Evolutionary conservation across 1,140 invertebrate species (phyloP).

Genomic region (honey bee (Apis mellifera)): Amel_HAv3.1 CM009939.2:8692001-8692500

Average conservation of each 20-base stretch:
- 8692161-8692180: not conserved
- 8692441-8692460: constrained; percentile 55
- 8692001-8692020: no score
- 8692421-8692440: constrained; percentile 61
- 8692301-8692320: constrained; percentile 1
- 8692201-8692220: not conserved
- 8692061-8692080: no score
- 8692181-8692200: not conserved
- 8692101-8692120: no score
- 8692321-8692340: not conserved
- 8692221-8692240: not conserved
- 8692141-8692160: not conserved
- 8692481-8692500: constrained; percentile 39
- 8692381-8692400: constrained; percentile 35
- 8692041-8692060: no score
- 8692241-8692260: not conserved
- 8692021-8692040: not conserved
- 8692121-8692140: not conserved
- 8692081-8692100: no score
- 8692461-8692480: constrained; percentile 26
- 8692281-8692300: not conserved
- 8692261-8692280: not conserved
- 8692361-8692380: not conserved
- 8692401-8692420: constrained; percentile 48
- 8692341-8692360: not conserved